Evolutionary conservation across 2,797 vertebrate genomes (phyloP), one percentile per base, ranked within the genome.

Genomic region (Eidolon dupreanum): DNA sequence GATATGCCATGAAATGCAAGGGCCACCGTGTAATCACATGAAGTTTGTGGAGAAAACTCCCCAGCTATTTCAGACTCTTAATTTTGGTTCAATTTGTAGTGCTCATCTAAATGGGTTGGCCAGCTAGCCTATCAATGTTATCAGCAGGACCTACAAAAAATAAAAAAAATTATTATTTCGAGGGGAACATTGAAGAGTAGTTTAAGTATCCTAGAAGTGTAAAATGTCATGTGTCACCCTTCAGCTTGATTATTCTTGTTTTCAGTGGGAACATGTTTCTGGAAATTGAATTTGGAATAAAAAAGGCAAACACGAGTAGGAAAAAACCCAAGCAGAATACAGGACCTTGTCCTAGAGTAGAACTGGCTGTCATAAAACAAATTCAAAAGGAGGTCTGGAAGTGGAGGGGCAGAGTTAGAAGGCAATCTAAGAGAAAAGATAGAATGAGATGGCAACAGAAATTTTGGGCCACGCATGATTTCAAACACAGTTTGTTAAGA

Each of bases 231-330:
- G 16, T 33, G 31, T 88, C 46, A 22, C 3, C 24, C 41, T 95
- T 90, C 19, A 86, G 11, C 89, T 94, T 70, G 38, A 65, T 96
- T 77, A 81, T 77, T 77, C 85, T 84, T 95, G 82, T 81, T 55
- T 90, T 89, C 31, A 41, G 43, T 57, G 33, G 43, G 24, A 90
- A 59, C 43, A 24, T 55, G 24, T 33, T 90, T 95, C 66, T 86
- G 31, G 53, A 96, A 79, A 33, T 78, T 95, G 38, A 88, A 92
- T 82, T 90, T 94, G 63, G 16, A 88, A 86, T 82, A 33, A 36
- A 88, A 78, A 87, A 33, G 26, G 36, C 59, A 84, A 94, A 88
- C 2, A 13, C 7, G 68, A 75, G 31, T 43, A 33, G 41, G 22
- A 13, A 73, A 77, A 71, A 46, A 5, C 31, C 5, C 8, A 92